Evolutionary conservation across 2,113 vertebrate species (phyloP).

Genomic region (Lota lota): DNA sequence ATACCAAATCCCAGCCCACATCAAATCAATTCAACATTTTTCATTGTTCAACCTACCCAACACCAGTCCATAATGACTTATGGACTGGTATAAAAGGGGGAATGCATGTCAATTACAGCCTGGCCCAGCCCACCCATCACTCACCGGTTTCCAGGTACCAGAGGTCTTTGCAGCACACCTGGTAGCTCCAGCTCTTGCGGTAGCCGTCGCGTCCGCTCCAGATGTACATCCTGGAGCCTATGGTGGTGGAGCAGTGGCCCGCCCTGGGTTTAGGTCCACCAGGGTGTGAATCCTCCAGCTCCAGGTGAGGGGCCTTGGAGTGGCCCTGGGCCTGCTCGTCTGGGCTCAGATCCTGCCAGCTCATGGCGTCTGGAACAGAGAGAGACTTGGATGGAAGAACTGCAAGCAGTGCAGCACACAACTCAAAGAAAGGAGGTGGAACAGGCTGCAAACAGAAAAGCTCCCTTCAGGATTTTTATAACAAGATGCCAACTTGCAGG

Average conservation of each 20-base stretch:
- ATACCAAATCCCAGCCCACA: too few species aligned
- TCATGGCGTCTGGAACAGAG: constrained; percentile 78
- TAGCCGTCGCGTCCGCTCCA: constrained; percentile 97
- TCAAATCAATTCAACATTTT: too few species aligned
- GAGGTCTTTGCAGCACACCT: constrained; percentile 98
- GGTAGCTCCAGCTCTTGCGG: constrained; percentile 91
- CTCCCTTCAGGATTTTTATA: too few species aligned
- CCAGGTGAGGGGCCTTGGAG: constrained; percentile 44
- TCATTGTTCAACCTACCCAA: too few species aligned
- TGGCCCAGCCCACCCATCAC: constrained; percentile 17
- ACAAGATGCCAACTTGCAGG: too few species aligned
- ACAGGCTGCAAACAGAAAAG: too few species aligned
- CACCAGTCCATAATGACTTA: too few species aligned
- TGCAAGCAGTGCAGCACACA: not conserved
- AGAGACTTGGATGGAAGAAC: not conserved
- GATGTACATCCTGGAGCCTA: constrained; percentile 92
- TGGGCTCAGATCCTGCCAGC: constrained; percentile 81
- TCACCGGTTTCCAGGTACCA: constrained; percentile 98
- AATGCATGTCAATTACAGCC: too few species aligned
- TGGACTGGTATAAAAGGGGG: too few species aligned
- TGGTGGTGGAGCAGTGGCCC: constrained; percentile 84
- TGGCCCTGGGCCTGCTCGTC: constrained; percentile 77
- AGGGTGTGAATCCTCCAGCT: constrained; percentile 80
- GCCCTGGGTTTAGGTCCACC: constrained; percentile 84
- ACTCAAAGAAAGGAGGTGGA: not conserved